A percentile compares a stretch with the other conserved stretches of the same genome.
Evolutionary conservation across 2,797 vertebrate genomes (phyloP).

Genomic region (Acrossocheilus fasciatus): DNA sequence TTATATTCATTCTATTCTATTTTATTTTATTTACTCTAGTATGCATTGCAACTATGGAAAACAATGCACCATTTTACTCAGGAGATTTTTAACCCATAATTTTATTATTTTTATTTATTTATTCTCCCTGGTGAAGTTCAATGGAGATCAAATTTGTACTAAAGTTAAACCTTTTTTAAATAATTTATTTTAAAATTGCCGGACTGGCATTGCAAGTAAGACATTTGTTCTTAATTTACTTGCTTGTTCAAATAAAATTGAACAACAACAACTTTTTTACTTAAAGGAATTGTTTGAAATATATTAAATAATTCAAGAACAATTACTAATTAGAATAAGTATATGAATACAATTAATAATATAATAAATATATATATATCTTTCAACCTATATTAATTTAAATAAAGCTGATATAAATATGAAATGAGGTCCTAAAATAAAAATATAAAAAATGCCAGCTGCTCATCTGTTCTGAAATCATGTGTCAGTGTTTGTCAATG

Average conservation of each 20-base stretch:
- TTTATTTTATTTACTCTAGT: not conserved
- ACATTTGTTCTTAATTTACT: not conserved
- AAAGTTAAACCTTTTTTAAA: not conserved
- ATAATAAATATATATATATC: not conserved
- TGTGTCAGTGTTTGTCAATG: conserved; percentile 19
- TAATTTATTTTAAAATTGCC: not conserved
- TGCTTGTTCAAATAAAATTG: not conserved
- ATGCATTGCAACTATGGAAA: not conserved
- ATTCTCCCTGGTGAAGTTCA: not conserved
- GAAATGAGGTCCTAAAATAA: conserved; percentile 32
- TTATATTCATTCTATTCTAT: not conserved
- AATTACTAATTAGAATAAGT: not conserved
- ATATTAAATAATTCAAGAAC: not conserved
- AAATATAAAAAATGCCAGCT: conserved; percentile 20
- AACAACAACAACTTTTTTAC: not conserved
- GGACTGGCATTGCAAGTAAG: not conserved
- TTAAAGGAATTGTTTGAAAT: not conserved
- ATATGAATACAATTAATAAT: not conserved
- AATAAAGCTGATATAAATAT: not conserved
- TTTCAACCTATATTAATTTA: not conserved
- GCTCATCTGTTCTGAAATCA: conserved; percentile 31
- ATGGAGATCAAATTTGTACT: not conserved
- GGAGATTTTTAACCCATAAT: not conserved
- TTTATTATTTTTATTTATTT: not conserved
- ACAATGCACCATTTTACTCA: not conserved